Evolutionary conservation across 2,888 invertebrate species (phyloP), one percentile per base, ranked within the genome.

Genomic region (Drosophila helvetica): DNA sequence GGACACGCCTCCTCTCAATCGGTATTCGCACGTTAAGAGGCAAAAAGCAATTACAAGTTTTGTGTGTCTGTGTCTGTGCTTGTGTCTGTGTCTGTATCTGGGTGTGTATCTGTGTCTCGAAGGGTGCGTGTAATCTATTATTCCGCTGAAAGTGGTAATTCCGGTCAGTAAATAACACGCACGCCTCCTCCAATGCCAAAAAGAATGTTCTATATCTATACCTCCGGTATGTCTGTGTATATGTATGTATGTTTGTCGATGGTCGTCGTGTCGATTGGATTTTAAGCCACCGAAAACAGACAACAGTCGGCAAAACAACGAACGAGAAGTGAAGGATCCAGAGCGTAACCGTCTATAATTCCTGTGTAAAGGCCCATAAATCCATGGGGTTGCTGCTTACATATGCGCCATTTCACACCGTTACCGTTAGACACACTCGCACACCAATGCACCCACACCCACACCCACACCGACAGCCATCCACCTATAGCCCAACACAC

Each of bases 341-440:
- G 53, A 71, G 57, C 65, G 54, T 76, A 88, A 83, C 80, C 78
- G 88, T 86, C 84, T 88, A 88, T 88, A 85, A 85, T 88, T 87
- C 89, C 85, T 88, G 85, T 79, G 74, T 70, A 75, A 84, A 85
- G 78, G 82, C 82, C 87, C 87, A 86, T 86, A 86, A 86, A 86
- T 86, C 89, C 74, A 79, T 66, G 67, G 47, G 61, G 62, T 69
- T 75, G 60, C 86, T 86, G 78, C 85, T 86, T 86, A 88, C 75
- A 78, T 88, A 88, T 86, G 85, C 89, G 75, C 87, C 87, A 88
- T 86, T 88, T 86, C 85, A 88, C 85, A 86, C 85, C 75, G 69
- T 86, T 76, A 62, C 80, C 84, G 78, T 74, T 86, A 86, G 79
- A 83, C 65, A 69, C 70, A 69, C 73, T 64, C 66, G 17, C 59